A percentile compares a stretch with the other conserved stretches of the same genome.
These are phyloP conservation scores for Bombus superbus DNA, from an alignment of 1,140 invertebrate species.

Conservation along the genomic window DNA sequence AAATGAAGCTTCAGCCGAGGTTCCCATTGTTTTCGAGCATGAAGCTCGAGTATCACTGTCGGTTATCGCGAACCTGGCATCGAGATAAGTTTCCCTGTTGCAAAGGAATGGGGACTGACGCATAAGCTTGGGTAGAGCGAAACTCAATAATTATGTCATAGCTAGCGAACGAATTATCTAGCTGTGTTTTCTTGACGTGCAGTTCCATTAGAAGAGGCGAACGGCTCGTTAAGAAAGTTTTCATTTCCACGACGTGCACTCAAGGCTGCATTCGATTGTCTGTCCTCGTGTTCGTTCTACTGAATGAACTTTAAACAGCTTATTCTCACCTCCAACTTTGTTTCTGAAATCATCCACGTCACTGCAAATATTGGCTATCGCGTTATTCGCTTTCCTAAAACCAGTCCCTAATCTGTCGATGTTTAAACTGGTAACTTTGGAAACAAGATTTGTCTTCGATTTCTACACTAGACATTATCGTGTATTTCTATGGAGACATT, in stretches of 20 bases:
- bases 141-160: conserved; percentile 40
- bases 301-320: conserved; percentile 41
- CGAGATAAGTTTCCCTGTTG: conserved; percentile 16
- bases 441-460: background rate
- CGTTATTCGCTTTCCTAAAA: background rate
- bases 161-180: conserved; percentile 40
- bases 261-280: conserved; percentile 35
- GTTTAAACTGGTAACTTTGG: background rate
- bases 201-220: conserved; percentile 26
- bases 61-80: conserved; percentile 9
- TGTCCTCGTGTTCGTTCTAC: conserved; percentile 17
- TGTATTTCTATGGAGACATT: background rate
- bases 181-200: conserved; percentile 42
- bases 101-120: background rate
- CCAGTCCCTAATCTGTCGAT: background rate
- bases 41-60: conserved; percentile 9
- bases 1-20: conserved; percentile 22
- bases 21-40: conserved; percentile 36
- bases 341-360: background rate
- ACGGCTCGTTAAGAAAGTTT: conserved; percentile 51
- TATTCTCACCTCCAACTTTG: background rate
- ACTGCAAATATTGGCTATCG: background rate
- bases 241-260: conserved; percentile 34
- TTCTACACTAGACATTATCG: background rate
- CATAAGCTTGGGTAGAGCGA: background rate